These are phyloP conservation scores for Poeciliopsis presidionis DNA, from an alignment of 2,797 vertebrate species.

Conservation along the genomic window DNA sequence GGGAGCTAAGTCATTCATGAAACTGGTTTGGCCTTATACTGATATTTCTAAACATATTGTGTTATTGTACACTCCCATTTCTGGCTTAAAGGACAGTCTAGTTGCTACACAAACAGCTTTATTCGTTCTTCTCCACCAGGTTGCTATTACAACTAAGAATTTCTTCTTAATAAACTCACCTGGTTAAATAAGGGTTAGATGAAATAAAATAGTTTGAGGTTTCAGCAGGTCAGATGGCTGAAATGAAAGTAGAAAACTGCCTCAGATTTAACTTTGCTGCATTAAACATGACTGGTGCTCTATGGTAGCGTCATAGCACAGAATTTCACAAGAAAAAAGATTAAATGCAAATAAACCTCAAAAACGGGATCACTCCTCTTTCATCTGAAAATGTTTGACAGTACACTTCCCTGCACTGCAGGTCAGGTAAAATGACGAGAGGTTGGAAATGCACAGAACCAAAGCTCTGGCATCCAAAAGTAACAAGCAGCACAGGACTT, in stretches of 20 bases:
- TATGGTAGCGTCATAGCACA: background rate
- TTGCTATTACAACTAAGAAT: too few species aligned
- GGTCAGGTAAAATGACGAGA: background rate
- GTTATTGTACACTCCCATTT: too few species aligned
- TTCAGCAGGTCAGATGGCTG: background rate
- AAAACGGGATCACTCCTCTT: background rate
- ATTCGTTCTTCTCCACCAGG: too few species aligned
- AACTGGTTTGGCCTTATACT: background rate
- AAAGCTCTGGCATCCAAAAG: background rate
- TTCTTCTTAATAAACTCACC: too few species aligned
- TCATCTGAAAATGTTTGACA: background rate
- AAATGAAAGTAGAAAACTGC: background rate
- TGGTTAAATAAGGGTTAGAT: background rate
- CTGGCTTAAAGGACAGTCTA: too few species aligned
- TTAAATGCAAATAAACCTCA: background rate
- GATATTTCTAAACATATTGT: background rate
- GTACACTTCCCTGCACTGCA: background rate
- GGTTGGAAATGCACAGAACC: background rate
- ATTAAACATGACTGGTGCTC: background rate
- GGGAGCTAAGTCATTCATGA: background rate
- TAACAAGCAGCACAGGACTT: background rate
- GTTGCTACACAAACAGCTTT: too few species aligned
- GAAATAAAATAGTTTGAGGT: background rate
- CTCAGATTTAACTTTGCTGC: background rate
- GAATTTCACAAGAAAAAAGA: background rate